Conservation (phyloP, 2,888 invertebrate species). For the Drosophila pseudotalamancana region DNA sequence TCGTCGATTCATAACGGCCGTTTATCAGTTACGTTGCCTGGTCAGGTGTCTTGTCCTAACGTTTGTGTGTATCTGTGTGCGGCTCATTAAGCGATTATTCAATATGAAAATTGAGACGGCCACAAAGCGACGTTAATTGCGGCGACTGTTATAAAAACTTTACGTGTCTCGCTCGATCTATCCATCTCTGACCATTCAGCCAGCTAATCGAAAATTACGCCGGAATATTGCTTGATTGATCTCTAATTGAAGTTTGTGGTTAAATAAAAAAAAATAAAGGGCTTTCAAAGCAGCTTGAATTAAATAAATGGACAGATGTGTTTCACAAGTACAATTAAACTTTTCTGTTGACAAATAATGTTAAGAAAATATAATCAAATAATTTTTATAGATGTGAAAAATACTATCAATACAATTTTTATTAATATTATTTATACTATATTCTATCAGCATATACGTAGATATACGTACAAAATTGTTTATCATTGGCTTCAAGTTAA, state of each 20-base stretch:
- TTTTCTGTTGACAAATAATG: background rate
- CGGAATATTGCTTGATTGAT: slow-evolving; percentile 55
- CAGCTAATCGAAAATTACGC: slow-evolving; percentile 50
- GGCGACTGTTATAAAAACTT: slow-evolving; percentile 39
- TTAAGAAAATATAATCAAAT: background rate
- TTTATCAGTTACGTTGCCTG: slow-evolving; percentile 55
- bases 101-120: slow-evolving; percentile 47
- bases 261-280: slow-evolving; percentile 26
- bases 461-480: background rate
- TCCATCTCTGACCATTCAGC: slow-evolving; percentile 25
- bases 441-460: background rate
- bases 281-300: background rate
- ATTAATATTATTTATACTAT: background rate
- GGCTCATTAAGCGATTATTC: slow-evolving; percentile 66
- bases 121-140: slow-evolving; percentile 50
- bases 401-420: background rate
- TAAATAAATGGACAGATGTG: slow-evolving; percentile 3
- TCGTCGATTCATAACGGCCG: slow-evolving; percentile 23
- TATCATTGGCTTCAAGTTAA: background rate
- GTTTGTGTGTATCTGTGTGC: slow-evolving; percentile 13
- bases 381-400: background rate
- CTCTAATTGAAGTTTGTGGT: slow-evolving; percentile 68
- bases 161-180: slow-evolving; percentile 33
- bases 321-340: background rate
- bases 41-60: slow-evolving; percentile 53